Evolutionary conservation across 2,797 vertebrate genomes (phyloP), one percentile per base, ranked within the genome.

Genomic region (Kryptolebias ocellatus): DNA sequence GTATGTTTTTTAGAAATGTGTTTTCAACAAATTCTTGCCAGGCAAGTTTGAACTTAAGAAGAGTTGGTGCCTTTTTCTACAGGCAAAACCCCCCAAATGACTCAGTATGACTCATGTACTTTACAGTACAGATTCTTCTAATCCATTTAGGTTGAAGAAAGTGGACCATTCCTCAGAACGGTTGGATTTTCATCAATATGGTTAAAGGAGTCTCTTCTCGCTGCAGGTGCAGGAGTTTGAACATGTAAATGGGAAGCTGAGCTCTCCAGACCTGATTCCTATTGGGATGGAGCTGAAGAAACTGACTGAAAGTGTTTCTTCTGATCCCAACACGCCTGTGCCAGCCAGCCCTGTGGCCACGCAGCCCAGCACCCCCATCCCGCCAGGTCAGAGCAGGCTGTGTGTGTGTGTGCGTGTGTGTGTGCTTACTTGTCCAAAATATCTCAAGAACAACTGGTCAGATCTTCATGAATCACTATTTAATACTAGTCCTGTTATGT

Each of bases 201-300:
- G 7, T 17, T 59, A 16, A 71, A 44, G 10, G 1, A 29, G 29
- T 56, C 15, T 44, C 16, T 67, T 24, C 29, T 27, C 44, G 15
- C 60, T 47, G 27, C 68, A 98, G 98, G 98, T 99, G 16, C 98
- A 99, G 84, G 98, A 99, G 86, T 99, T 99, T 4, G 97, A 99
- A 78, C 96, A 98, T 0, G 95, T 99, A 27, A 99, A 99, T 0
- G 98, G 98, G 16, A 98, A 96, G 85, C 95, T 96, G 89, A 99
- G 98, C 79, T 98, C 96, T 47, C 97, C 98, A 0, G 98, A 98
- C 72, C 72, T 98, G 82, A 93, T 98, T 70, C 95, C 96, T 0
- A 95, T 95, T 27, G 95, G 95, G 0, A 84, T 94, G 0, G 97
- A 98, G 78, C 83, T 92, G 86, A 99, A 95, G 91, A 99, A 97